phyloP scores from a whole-genome alignment of 2,797 vertebrate species.

The Centropyge bicolor region DNA sequence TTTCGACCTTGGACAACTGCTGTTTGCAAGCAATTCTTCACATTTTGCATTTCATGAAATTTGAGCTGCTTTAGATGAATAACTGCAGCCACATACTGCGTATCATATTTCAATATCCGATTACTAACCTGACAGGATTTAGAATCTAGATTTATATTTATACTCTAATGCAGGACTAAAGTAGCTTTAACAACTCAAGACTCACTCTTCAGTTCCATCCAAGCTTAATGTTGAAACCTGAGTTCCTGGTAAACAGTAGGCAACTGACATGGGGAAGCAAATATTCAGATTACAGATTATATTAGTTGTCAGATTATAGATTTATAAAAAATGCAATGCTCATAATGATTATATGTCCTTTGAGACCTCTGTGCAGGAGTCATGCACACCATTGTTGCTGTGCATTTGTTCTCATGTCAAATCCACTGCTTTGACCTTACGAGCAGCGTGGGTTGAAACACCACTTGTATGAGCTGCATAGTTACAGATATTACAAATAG shows the following conservation, averaged over 20 bases:
- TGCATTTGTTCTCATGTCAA: neutral
- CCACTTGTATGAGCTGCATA: neutral
- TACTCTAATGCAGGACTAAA: neutral
- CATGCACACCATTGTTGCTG: neutral
- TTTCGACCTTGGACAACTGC: slow-evolving; percentile 34
- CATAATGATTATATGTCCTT: neutral
- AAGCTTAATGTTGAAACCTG: too few species aligned
- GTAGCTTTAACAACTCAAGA: neutral
- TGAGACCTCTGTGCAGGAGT: neutral
- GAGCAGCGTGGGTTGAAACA: neutral
- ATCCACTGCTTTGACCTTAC: neutral
- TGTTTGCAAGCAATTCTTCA: slow-evolving; percentile 26
- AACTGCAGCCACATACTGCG: slow-evolving; percentile 28
- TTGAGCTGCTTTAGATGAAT: slow-evolving; percentile 14
- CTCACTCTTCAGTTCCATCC: neutral
- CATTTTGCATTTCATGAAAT: neutral
- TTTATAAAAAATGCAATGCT: neutral
- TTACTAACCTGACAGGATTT: slow-evolving; percentile 19
- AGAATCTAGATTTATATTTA: slow-evolving; percentile 3
- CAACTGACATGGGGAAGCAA: too few species aligned
- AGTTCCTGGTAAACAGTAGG: too few species aligned
- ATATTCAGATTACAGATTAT: neutral
- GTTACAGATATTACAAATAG: neutral
- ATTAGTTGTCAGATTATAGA: neutral
- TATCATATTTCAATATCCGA: slow-evolving; percentile 18